Conservation (phyloP, 2,888 invertebrate species). For the Acanthopleura granulata region DNA sequence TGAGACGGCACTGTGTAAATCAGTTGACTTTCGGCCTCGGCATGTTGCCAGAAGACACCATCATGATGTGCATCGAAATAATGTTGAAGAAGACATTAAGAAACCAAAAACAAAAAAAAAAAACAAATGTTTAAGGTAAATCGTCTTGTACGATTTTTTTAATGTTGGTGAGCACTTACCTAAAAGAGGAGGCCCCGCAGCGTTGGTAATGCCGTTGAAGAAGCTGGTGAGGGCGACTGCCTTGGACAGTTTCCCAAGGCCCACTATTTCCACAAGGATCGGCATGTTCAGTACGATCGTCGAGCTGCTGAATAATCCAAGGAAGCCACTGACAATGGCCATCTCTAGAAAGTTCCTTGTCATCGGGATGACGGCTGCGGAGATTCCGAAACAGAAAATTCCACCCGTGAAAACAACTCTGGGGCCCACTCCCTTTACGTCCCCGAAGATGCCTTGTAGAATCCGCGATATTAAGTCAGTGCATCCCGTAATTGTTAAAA, state of each 20-base stretch:
- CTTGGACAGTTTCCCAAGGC: not conserved
- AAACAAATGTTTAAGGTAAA: too few species aligned
- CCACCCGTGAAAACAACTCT: not conserved
- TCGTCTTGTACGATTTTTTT: not conserved
- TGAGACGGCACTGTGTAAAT: too few species aligned
- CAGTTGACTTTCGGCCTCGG: too few species aligned
- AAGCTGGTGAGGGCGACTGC: constrained; percentile 9
- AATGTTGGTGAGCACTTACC: not conserved
- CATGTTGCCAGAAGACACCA: too few species aligned
- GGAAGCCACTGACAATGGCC: not conserved
- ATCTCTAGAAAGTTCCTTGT: not conserved
- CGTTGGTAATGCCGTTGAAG: not conserved
- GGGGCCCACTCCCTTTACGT: not conserved
- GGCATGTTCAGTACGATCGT: not conserved
- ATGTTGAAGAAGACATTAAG: not conserved
- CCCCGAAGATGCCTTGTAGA: not conserved
- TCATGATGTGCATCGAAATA: not conserved
- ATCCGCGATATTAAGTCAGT: not conserved
- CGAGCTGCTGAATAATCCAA: not conserved
- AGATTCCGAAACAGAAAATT: not conserved
- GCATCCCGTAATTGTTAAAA: constrained; percentile 2
- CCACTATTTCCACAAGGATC: not conserved
- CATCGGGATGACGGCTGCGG: not conserved
- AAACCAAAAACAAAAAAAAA: too few species aligned
- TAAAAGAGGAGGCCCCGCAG: not conserved